phyloP scores from a whole-genome alignment of 2,797 vertebrate species.

The Oreochromis grahami region DNA sequence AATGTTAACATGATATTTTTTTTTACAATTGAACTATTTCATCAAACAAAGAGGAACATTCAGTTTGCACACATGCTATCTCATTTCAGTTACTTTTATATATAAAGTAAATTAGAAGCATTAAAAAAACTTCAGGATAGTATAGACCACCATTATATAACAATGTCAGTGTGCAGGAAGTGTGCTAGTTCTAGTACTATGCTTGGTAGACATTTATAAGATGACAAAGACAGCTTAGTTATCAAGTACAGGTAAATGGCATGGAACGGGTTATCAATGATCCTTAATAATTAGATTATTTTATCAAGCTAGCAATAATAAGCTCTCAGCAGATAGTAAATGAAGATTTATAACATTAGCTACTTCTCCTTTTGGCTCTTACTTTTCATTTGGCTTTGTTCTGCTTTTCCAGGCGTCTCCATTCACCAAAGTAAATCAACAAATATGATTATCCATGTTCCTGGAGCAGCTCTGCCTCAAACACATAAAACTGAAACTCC shows the following conservation, averaged over 20 bases:
- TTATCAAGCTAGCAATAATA: background rate
- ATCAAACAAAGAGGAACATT: background rate
- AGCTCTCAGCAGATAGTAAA: background rate
- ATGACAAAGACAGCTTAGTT: background rate
- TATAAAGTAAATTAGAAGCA: background rate
- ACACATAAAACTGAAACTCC: constrained; percentile 19
- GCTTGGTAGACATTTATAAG: background rate
- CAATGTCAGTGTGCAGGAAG: background rate
- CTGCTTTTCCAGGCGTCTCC: background rate
- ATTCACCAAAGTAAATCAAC: background rate
- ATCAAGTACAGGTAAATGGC: background rate
- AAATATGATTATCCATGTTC: constrained; percentile 28
- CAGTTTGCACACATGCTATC: background rate
- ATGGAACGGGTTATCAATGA: background rate
- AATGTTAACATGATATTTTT: background rate
- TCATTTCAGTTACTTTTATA: background rate
- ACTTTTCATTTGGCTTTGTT: background rate
- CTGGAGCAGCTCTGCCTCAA: constrained; percentile 15
- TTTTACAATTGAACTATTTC: background rate
- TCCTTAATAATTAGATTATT: background rate
- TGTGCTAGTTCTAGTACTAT: background rate
- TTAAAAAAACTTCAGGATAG: background rate
- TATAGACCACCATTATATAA: background rate
- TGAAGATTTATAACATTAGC: background rate
- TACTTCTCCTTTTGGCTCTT: background rate